A percentile compares a stretch with the other conserved stretches of the same genome.
Conservation (phyloP, 2,113 vertebrate species). For the Copsychus sechellarum region DNA sequence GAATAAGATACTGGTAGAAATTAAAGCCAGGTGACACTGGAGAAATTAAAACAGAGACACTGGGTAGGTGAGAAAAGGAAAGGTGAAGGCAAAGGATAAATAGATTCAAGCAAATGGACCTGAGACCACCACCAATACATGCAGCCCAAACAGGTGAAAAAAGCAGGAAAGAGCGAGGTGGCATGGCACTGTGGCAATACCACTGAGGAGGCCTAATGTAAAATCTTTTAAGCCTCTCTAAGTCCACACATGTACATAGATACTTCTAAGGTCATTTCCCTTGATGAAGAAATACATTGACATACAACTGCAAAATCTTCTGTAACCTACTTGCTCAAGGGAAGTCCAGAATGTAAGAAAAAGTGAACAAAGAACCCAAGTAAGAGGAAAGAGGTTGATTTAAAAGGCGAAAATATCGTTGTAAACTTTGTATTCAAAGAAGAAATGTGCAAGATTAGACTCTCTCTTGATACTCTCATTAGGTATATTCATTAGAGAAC, state of each 20-base stretch:
- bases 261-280: not conserved
- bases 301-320: not conserved
- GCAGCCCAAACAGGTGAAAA: not conserved
- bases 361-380: not conserved
- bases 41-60: not conserved
- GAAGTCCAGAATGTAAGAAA: not conserved
- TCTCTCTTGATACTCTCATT: not conserved
- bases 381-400: not conserved
- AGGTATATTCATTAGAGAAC: not conserved
- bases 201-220: not conserved
- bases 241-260: not conserved
- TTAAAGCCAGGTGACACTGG: not conserved
- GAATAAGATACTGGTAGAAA: not conserved
- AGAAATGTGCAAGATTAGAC: not conserved
- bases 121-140: not conserved
- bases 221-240: not conserved
- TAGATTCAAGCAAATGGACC: not conserved
- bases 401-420: not conserved
- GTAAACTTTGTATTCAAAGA: not conserved
- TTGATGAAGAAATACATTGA: not conserved
- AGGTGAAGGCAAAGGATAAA: not conserved
- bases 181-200: accelerated
- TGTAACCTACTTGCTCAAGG: not conserved
- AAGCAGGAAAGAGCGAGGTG: not conserved
- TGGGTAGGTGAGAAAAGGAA: not conserved